Evolutionary conservation across 2,797 vertebrate genomes (phyloP).

Genomic region (Heteromormyrus szaboi): DNA sequence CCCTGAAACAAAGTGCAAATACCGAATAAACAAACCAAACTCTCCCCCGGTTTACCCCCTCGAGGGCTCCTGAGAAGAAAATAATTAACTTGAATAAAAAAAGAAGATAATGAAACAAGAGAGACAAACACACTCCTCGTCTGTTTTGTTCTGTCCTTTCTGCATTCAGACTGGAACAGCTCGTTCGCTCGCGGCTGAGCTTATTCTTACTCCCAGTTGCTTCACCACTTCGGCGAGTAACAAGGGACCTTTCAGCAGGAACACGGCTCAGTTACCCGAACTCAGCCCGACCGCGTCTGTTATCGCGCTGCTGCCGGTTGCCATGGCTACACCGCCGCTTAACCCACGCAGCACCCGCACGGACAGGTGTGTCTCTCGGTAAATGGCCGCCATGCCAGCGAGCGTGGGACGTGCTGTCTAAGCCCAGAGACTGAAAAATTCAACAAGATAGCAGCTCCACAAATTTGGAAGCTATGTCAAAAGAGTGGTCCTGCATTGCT

Average conservation of each 20-base stretch:
- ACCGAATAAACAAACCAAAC: constrained; percentile 5
- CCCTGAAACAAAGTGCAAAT: neutral
- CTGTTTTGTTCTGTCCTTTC: neutral
- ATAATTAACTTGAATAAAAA: constrained; percentile 9
- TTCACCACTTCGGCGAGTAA: neutral
- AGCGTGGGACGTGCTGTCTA: neutral
- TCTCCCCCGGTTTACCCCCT: neutral
- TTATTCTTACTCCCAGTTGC: neutral
- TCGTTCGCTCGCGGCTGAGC: neutral
- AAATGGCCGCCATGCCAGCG: neutral
- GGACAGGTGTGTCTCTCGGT: neutral
- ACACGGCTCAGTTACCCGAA: neutral
- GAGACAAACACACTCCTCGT: neutral
- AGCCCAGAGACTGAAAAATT: neutral
- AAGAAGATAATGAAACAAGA: neutral
- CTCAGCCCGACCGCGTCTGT: neutral
- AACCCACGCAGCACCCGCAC: neutral
- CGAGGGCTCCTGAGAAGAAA: neutral
- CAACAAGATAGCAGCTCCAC: neutral
- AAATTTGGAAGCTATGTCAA: neutral
- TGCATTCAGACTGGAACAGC: neutral
- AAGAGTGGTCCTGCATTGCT: neutral
- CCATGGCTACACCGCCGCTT: neutral
- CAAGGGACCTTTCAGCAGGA: neutral
- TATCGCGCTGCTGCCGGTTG: neutral